Base-by-base conservation (phyloP, 30 jellyfish, hydroid and myxozoan species). In the Mastigias papua region DNA sequence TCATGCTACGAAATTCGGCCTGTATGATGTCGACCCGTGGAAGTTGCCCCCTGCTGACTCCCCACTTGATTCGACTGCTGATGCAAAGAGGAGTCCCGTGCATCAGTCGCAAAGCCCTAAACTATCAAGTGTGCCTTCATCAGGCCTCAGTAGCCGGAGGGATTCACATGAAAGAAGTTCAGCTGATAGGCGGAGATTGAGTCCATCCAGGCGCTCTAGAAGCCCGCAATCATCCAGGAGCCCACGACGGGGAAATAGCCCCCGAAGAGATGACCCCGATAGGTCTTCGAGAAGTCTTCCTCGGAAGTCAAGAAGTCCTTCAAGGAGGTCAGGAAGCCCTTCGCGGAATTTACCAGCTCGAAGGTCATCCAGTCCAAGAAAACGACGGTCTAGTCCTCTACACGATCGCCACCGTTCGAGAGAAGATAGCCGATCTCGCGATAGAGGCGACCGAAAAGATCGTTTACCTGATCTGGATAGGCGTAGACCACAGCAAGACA, bases 221-320 rank as follows among this genome's bases (percentile, higher is more conserved):
- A 80, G 90, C 73, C 90, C 90, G 10, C 80, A 68, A 10, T 68
- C 84, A 68, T 42, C 84, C 48, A 76, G 78, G 20, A 82, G 91
- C 84, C 93, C 81, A 35, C 75, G 78, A 4, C 86, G 93, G 27
- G 61, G 64, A 30, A 26, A 19, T 8, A 78, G 80, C 25, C 89
- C 79, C 26, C 10, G 76, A 34, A 23, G 80, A 13, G 3, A 67
- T 26, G 70, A 25, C 42, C 26, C 37, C 8, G 42, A 23, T 5
- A 63, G 74, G 20, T 22, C 74, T 17, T 63, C 74, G 7, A 16
- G 50, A 25, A 31, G 22, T 25, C 76, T 1, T 13, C 32, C 28
- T 2, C 80, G 80, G 48, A 31, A 71, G 57, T 27, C 93, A 49
- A 85, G 94, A 73, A 85, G 94, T 62, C 88, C 94, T 1, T 62